phyloP scores from a whole-genome alignment of 2,888 invertebrate genomes.

The Zygogramma bicolorata region DNA sequence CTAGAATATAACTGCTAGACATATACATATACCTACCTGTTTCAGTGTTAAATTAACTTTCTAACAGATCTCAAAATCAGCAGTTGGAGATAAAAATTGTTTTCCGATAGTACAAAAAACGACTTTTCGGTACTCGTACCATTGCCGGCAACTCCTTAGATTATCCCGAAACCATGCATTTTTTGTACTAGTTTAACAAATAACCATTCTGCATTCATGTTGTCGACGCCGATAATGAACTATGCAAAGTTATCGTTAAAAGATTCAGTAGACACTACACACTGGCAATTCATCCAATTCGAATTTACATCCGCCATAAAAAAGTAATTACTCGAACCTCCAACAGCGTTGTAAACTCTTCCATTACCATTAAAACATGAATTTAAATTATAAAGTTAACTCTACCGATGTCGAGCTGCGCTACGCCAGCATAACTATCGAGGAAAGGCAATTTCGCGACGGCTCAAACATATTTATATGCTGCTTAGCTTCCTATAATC shows the following conservation, averaged over 20 bases:
- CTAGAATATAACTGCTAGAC: too few species aligned
- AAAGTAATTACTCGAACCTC: constrained; percentile 24
- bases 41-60: too few species aligned
- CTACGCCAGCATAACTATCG: constrained; percentile 32
- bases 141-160: too few species aligned
- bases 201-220: too few species aligned
- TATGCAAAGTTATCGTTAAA: neutral
- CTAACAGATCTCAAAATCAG: too few species aligned
- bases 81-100: too few species aligned
- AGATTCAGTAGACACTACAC: neutral
- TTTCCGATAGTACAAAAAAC: too few species aligned
- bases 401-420: constrained; percentile 26
- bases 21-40: too few species aligned
- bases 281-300: neutral
- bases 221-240: neutral
- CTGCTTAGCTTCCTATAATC: constrained; percentile 62
- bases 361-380: constrained; percentile 44
- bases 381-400: constrained; percentile 54
- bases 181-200: too few species aligned
- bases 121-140: too few species aligned
- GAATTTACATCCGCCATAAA: constrained; percentile 11
- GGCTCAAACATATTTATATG: constrained; percentile 61
- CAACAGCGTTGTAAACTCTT: constrained; percentile 26
- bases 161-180: too few species aligned
- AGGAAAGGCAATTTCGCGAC: constrained; percentile 51